Evolutionary conservation across 2,113 vertebrate genomes (phyloP).

Genomic region (Leptobrachium leishanense): DNA sequence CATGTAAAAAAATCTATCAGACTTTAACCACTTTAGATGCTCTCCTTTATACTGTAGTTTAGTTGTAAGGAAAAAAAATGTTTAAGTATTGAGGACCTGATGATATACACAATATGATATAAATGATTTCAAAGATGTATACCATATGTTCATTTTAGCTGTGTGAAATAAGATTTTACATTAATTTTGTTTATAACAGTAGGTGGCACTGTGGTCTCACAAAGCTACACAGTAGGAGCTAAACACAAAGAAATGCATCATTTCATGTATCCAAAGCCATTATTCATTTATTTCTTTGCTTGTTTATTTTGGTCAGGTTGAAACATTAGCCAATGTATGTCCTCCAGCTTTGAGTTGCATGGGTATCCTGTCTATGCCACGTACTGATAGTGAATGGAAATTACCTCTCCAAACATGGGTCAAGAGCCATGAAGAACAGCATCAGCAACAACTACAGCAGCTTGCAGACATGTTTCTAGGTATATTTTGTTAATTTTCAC

Average conservation of each 20-base stretch:
- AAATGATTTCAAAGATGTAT: too few relatives aligned
- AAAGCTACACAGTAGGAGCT: not conserved
- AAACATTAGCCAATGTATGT: conserved; percentile 45
- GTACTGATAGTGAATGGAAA: conserved; percentile 42
- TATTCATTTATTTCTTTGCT: conserved; percentile 26
- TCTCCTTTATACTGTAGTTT: too few relatives aligned
- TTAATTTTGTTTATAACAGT: conserved; percentile 49
- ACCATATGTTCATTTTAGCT: too few relatives aligned
- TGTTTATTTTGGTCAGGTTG: conserved; percentile 39
- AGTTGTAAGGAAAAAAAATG: too few relatives aligned
- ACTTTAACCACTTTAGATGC: too few relatives aligned
- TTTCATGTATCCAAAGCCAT: not conserved
- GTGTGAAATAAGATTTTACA: not conserved
- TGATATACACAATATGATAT: too few relatives aligned
- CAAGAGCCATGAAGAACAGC: not conserved
- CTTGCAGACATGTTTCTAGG: conserved; percentile 1
- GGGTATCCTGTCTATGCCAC: conserved; percentile 30
- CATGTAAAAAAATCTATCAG: too few relatives aligned
- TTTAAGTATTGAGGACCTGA: too few relatives aligned
- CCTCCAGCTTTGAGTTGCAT: conserved; percentile 21
- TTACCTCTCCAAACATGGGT: conserved; percentile 4
- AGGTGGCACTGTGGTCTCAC: conserved; percentile 66
- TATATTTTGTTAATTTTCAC: not conserved
- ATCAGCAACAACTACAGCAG: not conserved
- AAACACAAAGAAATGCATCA: not conserved